Evolutionary conservation across 2,797 vertebrate species (phyloP), one percentile per base, ranked within the genome.

Genomic region (Periparus ater): DNA sequence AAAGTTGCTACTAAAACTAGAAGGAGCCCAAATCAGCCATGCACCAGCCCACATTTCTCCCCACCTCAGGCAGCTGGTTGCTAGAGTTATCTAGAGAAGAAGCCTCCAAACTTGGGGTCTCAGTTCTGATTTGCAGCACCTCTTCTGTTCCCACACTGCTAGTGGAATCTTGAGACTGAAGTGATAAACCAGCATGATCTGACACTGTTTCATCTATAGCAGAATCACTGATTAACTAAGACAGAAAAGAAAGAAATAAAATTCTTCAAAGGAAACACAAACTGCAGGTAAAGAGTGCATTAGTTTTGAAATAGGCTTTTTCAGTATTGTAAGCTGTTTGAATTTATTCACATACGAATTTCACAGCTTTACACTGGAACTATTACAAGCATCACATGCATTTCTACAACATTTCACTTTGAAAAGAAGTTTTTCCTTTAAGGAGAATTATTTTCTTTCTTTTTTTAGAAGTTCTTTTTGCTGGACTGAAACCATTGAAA

Each of bases 11-110:
- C 38, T 77, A 60, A 93, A 80, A 92, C 95, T 98, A 97, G 83
- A 97, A 97, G 76, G 97, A 98, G 80, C 97, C 97, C 94, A 97
- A 95, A 98, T 98, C 97, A 98, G 99, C 98, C 98, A 98, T 98
- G 98, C 98, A 98, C 98, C 98, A 99, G 97, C 98, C 98, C 97
- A 98, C 97, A 97, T 98, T 97, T 96, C 97, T 98, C 98, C 99
- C 99, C 99, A 99, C 99, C 99, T 99, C 99, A 99, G 99, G 99
- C 99, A 99, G 98, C 99, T 99, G 99, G 98, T 98, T 99, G 98
- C 98, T 99, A 99, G 98, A 97, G 98, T 98, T 99, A 98, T 99
- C 99, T 98, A 99, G 98, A 98, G 98, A 98, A 97, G 98, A 96
- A 97, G 98, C 98, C 98, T 99, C 99, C 98, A 98, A 97, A 97